Base-by-base conservation (phyloP, 1,140 invertebrate species). In the Lepeophtheirus salmonis region DNA sequence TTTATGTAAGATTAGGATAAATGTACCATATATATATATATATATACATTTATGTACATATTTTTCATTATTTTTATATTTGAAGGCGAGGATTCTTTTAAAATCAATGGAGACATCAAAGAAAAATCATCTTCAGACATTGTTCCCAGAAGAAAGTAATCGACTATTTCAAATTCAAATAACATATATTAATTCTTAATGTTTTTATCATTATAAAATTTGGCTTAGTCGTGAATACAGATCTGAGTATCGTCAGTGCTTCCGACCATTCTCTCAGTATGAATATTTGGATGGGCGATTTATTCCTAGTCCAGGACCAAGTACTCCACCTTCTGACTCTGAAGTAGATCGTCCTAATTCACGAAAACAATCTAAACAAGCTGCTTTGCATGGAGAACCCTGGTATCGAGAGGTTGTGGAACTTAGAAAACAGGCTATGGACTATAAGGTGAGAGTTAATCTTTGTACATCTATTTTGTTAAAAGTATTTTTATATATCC, bases 381-480 rank as follows among this genome's bases (percentile, higher is more conserved):
- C n/a, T 49, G 63, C 3, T 62, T 62, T 62, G 64, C 64, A 63
- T 25, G 65, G 62, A 75, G 78, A 66, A 58, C 78, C 81, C 65
- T 86, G 84, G 84, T 85, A 83, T 73, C 77, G 78, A 65, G 83
- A 86, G 72, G 84, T 89, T 66, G 78, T 87, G 67, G 86, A 89
- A 73, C 76, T 89, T 64, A 79, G 86, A 66, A 86, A 86, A 71
- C 85, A 89, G 70, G 87, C 87, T 69, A 86, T 84, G 67, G 85
- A 89, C 72, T 90, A 90, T 73, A 88, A 88, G 80, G 85, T 87
- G 64, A 63, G 66, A 51, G 63, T n/a, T 63, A 56, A n/a, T 26
- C 20, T 64, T 52, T 65, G 57, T 23, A 51, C 52, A 49, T 21
- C 12, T 18, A 24, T 41, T 48, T 14, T 12, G 10, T 56, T 59